Evolutionary conservation across 2,113 vertebrate species (phyloP), one percentile per base, ranked within the genome.

Genomic region (Notothenia rossii): DNA sequence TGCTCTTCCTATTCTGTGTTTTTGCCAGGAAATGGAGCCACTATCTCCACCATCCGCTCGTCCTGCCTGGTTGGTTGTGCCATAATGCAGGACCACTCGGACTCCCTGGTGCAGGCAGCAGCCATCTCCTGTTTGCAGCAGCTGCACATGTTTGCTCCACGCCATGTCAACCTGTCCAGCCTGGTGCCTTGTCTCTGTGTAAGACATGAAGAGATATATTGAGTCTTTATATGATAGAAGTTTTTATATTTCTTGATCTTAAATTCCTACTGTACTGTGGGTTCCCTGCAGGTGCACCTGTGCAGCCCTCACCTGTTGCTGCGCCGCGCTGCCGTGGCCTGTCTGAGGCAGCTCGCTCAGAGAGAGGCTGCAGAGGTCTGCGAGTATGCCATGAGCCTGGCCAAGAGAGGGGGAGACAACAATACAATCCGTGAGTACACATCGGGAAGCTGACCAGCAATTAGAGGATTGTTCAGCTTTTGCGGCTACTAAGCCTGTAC

Each of bases 51-150:
- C 45, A 99, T 99, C 84, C 98, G 98, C 80, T 99, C 98, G 1
- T 99, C 98, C 15, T 99, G 98, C 86, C 95, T 99, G 91, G 98
- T 99, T 82, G 98, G 98, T 20, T 99, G 98, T 87, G 97, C 98
- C n/a, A 99, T 99, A 90, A 99, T 99, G 85, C 98, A 99, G 93
- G 98, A 99, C 91, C 98, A 99, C 87, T 99, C 98, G 0, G 98
- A 99, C 80, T 99, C 98, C 0, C 96, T 99, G 0, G 98, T 99
- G 58, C 98, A 99, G 90, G 98, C 98, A 48, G 98, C 98, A 29
- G 98, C 98, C 77, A 99, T 99, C 90, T 99, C 98, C 45, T 99
- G 98, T 88, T 96, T 99, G 85, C 98, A 99, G 92, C 98, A 99
- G 86, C 96, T 99, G 78, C 98, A 99, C 85, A 99, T 99, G 98